Base-by-base conservation (phyloP, 1,140 invertebrate genomes). In the Drosophila ohnishii region DNA sequence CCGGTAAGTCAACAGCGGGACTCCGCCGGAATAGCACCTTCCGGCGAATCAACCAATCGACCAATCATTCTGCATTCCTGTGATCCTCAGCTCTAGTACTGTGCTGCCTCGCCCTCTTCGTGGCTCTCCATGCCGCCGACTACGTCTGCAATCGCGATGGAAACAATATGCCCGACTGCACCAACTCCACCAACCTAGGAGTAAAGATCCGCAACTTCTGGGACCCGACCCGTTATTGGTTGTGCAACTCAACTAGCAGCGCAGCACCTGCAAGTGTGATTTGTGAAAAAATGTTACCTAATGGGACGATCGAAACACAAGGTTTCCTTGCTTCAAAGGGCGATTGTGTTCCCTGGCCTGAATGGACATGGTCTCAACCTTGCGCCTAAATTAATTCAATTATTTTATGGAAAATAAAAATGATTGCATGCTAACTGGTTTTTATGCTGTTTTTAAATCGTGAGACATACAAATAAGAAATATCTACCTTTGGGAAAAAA, bases 181-280 rank as follows among this genome's bases (percentile, higher is more conserved):
- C 8, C 13, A n/a, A 28, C 37, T 0, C 61, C 30, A n/a, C 5
- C 14, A 45, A 51, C 65, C 16, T 14, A n/a, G n/a, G 8, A 5
- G 7, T 30, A 13, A 14, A 6, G 5, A 61, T 51, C 19, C 69
- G 69, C 14, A 82, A 85, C 62, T 65, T 62, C 44, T 85, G 14
- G 16, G 82, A 85, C 55, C 78, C 82, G n/a, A 85, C 82, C 8
- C 62, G 40, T 9, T 85, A 50, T 16, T 67, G 64, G 64, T 0
- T 0, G 19, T 67, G 64, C 34, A n/a, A 34, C 7, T 22, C 22
- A 35, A 10, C 5, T 19, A 30, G 5, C 5, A 28, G 25, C 25
- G 25, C 25, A 8, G n/a, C 1, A 8, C 30, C 30, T 14, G 30
- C 0, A 0, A 0, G 2, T 13, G 30, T 19, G 11, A 0, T 1